A percentile compares a stretch with the other conserved stretches of the same genome.
Evolutionary conservation across 2,797 vertebrate species (phyloP).

Genomic region (Bucorvus abyssinicus): DNA sequence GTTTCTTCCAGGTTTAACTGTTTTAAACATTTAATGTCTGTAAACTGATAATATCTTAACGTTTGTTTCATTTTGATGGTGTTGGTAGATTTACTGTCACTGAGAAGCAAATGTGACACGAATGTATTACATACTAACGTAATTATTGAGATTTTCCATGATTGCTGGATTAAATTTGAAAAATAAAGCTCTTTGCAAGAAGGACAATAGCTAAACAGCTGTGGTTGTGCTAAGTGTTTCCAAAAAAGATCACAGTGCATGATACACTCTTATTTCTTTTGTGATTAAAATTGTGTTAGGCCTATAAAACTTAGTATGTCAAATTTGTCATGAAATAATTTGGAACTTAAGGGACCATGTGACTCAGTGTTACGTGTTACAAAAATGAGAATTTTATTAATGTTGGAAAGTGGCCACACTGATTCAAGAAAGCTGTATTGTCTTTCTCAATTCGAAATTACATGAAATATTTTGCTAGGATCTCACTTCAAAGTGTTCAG

Average conservation of each 20-base stretch:
- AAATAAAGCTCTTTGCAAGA: conserved; percentile 10
- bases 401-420: conserved; percentile 47
- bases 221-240: conserved; percentile 20
- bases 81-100: conserved; percentile 70
- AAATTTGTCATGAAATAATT: conserved; percentile 60
- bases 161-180: conserved; percentile 13
- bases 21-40: background rate
- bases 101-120: conserved; percentile 55
- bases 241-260: conserved; percentile 36
- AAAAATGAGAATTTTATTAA: conserved; percentile 65
- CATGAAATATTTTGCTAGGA: conserved; percentile 23
- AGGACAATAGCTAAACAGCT: conserved; percentile 33
- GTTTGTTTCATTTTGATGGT: conserved; percentile 64
- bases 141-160: conserved; percentile 34
- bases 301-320: conserved; percentile 16
- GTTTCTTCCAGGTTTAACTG: background rate
- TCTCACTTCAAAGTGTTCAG: conserved; percentile 36
- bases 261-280: conserved; percentile 17
- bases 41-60: conserved; percentile 37
- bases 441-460: conserved; percentile 50
- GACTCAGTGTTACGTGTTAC: conserved; percentile 18
- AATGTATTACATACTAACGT: background rate
- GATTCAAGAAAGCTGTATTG: conserved; percentile 8
- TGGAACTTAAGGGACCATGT: background rate
- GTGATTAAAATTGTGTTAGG: conserved; percentile 32